Evolutionary conservation across 2,113 vertebrate genomes (phyloP), one percentile per base, ranked within the genome.

Genomic region (Platysternon megacephalum): DNA sequence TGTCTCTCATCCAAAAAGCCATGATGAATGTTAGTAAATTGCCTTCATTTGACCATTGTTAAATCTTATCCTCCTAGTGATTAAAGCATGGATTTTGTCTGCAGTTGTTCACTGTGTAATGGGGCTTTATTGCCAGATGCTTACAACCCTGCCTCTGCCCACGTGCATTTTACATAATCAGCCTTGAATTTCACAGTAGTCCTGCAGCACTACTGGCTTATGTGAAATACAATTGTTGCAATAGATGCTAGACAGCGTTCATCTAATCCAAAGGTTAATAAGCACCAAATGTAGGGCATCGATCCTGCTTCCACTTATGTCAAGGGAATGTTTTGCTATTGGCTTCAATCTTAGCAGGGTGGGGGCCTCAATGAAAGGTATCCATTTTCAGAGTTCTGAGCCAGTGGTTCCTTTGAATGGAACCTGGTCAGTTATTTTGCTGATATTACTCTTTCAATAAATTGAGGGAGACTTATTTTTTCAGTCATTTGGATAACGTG

Each of bases 41-140:
- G 1, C 11, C 86, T 84, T 14, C 56, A 46, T 65, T 29, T 19
- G 6, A 39, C 22, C 28, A 28, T 35, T 65, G 83, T 81, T 58
- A 83, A 87, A 0, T 35, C 35, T 4, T 26, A 78, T 48, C 86
- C 49, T 29, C 39, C 80, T 85, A 80, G 56, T 6, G 39, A 86
- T 35, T 85, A 53, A 53, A 79, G 55, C 46, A 82, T 46, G 85
- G 72, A 51, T 84, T 89, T 86, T 55, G 79, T 32, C 19, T 4
- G 21, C 35, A n/a, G 21, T 42, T 22, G 49, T 24, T 52, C 56
- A 22, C 1, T 1, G 5, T 0, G 2, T 21, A 93, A 39, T 22
- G 13, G 14, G 32, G 0, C 10, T 72, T 68, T 56, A 76, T 85
- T 96, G 80, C 29, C 89, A 39, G 83, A 32, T 39, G 61, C 52